A percentile compares a stretch with the other conserved stretches of the same genome.
phyloP scores from a whole-genome alignment of 2,797 vertebrate genomes.

The Cryptoblepharus egeriae region DNA sequence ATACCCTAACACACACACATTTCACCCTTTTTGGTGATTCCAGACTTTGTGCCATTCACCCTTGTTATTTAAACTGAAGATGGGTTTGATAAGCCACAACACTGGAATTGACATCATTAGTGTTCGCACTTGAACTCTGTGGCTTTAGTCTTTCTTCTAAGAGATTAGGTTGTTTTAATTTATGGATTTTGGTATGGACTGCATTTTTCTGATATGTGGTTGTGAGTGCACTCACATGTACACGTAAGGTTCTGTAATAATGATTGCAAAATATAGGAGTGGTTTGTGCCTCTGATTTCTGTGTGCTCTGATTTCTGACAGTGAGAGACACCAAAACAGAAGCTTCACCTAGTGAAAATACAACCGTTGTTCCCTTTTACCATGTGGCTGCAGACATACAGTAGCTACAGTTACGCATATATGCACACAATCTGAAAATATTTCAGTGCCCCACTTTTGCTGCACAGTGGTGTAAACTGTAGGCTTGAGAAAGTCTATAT shows the following conservation, averaged over 20 bases:
- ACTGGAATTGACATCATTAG: not conserved
- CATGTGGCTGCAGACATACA: accelerated
- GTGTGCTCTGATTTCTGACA: not conserved
- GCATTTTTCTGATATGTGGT: too few species aligned
- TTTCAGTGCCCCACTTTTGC: not conserved
- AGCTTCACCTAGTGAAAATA: not conserved
- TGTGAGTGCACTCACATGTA: too few species aligned
- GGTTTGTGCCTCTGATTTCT: too few species aligned
- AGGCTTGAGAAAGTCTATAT: slow-evolving; percentile 11
- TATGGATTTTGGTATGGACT: too few species aligned
- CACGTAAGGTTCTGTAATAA: too few species aligned
- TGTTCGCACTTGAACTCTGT: slow-evolving; percentile 20
- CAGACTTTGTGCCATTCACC: slow-evolving; percentile 39
- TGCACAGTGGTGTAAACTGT: not conserved
- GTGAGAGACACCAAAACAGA: not conserved
- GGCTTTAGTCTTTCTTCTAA: not conserved
- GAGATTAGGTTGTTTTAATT: too few species aligned
- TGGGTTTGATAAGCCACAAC: slow-evolving; percentile 1
- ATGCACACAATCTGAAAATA: not conserved
- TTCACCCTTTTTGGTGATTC: slow-evolving; percentile 36
- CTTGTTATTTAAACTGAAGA: slow-evolving; percentile 34
- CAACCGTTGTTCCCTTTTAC: not conserved
- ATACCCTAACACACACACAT: slow-evolving; percentile 53
- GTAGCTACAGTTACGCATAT: not conserved
- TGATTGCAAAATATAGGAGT: too few species aligned